Evolutionary conservation across 2,113 vertebrate genomes (phyloP), one percentile per base, ranked within the genome.

Genomic region (Tautogolabrus adspersus): DNA sequence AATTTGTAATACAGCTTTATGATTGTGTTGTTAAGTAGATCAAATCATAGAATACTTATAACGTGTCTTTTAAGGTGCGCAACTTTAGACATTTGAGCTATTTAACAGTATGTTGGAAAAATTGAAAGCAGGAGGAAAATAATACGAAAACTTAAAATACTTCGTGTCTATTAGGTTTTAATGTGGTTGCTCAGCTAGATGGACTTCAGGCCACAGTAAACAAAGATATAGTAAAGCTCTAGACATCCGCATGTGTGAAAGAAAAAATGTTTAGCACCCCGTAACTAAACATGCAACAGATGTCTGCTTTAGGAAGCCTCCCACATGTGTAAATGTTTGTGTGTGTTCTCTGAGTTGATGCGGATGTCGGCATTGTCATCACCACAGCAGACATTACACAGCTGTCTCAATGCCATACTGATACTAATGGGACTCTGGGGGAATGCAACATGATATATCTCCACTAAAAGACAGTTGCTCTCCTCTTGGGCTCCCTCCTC

Each of bases 241-340:
- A 62, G 22, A 72, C n/a, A 44, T 59, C 19, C 18, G 72, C 59
- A 37, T 56, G 37, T 54, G 52, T 16, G 37, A 55, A 21, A 23
- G 37, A 56, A 15, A 55, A 58, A 82, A 58, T 16, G 11, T 79
- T 73, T 61, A 55, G 71, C 21, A 23, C 49, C 30, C 54, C 54
- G 34, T 72, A 77, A 78, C 56, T 51, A 67, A 86, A 82, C 86
- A 54, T n/a, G 56, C 15, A 76, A 64, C 87, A 88, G 85, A 87
- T 84, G 87, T 86, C 13, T 59, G 75, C 72, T 75, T 77, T 65
- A 58, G 51, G 66, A 78, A 71, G 15, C 51, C 66, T 75, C 75
- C 77, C 77, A 77, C 70, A 59, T 77, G 84, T 85, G 75, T 70
- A 52, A 67, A 77, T 75, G 70, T 56, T 81, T 82, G 77, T 56